These are phyloP conservation scores for Drosophila virilis DNA, from an alignment of 1,140 invertebrate species.

Conservation along the genomic window DNA sequence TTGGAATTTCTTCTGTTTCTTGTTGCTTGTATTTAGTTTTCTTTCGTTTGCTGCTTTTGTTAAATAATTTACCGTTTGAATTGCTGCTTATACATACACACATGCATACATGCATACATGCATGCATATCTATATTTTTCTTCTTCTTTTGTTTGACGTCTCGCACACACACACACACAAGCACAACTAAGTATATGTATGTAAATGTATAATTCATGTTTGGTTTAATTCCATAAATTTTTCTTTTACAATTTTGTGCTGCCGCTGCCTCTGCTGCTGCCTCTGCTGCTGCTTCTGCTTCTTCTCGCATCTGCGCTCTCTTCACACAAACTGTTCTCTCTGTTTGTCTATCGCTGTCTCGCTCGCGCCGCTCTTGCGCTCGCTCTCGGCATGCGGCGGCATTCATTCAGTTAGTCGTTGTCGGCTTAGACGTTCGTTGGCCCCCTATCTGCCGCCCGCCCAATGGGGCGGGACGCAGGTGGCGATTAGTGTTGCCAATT, in stretches of 20 bases:
- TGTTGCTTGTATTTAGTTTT: constrained; percentile 38
- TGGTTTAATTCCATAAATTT: constrained; percentile 77
- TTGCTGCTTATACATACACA: constrained; percentile 42
- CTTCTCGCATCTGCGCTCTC: constrained; percentile 21
- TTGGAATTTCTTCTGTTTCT: constrained; percentile 43
- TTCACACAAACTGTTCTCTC: constrained; percentile 16
- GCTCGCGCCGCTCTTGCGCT: constrained; percentile 23
- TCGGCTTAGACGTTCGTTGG: constrained; percentile 79
- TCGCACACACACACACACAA: constrained; percentile 16
- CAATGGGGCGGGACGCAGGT: constrained; percentile 16
- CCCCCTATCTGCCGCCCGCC: constrained; percentile 42
- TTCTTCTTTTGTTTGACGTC: constrained; percentile 51
- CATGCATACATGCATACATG: background rate
- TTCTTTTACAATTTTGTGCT: constrained; percentile 68
- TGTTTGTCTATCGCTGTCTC: constrained; percentile 13
- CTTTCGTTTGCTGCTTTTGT: constrained; percentile 65
- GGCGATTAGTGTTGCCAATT: constrained; percentile 1
- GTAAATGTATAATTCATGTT: constrained; percentile 70
- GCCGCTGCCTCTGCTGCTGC: constrained; percentile 8
- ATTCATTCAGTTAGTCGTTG: constrained; percentile 40
- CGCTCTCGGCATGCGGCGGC: constrained; percentile 19
- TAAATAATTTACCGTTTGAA: constrained; percentile 82
- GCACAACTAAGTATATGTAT: constrained; percentile 12
- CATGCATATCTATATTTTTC: constrained; percentile 4
- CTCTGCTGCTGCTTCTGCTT: constrained; percentile 22